These are phyloP conservation scores for Scopus umbretta DNA, from an alignment of 2,113 vertebrate genomes.

Conservation along the genomic window DNA sequence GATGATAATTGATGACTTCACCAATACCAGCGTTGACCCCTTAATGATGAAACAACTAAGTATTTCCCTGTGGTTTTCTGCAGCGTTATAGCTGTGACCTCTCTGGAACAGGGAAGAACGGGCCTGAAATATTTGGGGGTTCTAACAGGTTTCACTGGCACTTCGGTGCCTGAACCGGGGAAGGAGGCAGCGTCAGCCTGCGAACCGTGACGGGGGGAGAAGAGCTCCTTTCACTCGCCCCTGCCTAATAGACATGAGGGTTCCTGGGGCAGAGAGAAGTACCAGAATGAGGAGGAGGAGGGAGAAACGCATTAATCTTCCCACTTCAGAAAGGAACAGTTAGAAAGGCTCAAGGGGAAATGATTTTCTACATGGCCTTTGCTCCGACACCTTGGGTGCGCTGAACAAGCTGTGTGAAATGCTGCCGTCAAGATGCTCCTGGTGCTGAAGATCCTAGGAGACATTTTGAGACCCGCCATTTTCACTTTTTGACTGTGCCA, in stretches of 20 bases:
- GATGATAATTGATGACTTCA: not conserved
- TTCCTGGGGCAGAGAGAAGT: not conserved
- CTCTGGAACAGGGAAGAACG: not conserved
- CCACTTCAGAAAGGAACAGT: not conserved
- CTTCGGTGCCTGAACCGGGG: not conserved
- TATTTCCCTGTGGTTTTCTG: not conserved
- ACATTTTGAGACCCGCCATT: not conserved
- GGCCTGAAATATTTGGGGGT: not conserved
- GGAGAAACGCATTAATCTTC: not conserved
- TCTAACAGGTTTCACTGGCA: not conserved
- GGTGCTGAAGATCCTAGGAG: not conserved
- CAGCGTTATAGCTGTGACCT: not conserved
- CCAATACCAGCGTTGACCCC: not conserved
- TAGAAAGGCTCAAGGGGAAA: not conserved
- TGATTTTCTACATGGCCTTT: not conserved
- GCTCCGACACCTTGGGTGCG: not conserved
- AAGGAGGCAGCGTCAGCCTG: not conserved
- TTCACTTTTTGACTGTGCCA: not conserved
- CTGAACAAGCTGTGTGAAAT: not conserved
- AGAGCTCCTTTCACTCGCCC: not conserved
- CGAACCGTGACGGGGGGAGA: accelerated
- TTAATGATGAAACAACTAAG: accelerated
- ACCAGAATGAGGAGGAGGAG: not conserved
- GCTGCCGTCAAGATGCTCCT: not conserved
- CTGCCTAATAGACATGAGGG: not conserved